Evolutionary conservation across 2,797 vertebrate genomes (phyloP), one percentile per base, ranked within the genome.

Genomic region (Rallus crepitans): DNA sequence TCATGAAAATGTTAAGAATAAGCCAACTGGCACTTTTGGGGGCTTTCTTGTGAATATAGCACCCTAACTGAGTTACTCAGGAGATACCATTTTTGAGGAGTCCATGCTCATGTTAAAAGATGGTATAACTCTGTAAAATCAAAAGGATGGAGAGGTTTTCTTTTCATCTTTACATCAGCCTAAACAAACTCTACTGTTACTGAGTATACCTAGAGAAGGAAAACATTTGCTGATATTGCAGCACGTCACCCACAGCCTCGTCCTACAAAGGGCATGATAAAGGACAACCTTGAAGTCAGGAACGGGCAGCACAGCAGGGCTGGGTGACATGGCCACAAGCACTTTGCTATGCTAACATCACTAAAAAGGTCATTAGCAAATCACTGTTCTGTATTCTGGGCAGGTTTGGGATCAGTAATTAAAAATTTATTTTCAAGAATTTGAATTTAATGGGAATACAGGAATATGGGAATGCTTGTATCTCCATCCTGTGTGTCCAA

Each of bases 191-290:
- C 35, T 64, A 65, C 6, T 42, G 30, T 1, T 7, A 53, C 11
- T 1, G 17, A 60, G 21, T 4, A 2, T 7, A 56, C 24, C 3
- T 20, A 4, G 27, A 45, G 50, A 39, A 63, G 19, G 25, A 47
- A 69, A 63, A 31, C 4, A 6, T 59, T 59, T 71, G 47, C 47
- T 88, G 79, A 14, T 15, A 0, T 3, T 35, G 64, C 53, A 68
- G 17, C 19, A 21, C 5, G 16, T 37, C 11, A 9, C 28, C 33
- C 53, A 42, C 17, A 47, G 2, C 35, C 21, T 60, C 0, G 0
- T 6, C 45, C 64, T 25, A 0, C 4, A 5, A 45, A 30, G 40
- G 63, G 9, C 4, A 15, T 1, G 20, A 31, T 5, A 15, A 47
- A 70, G 53, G 72, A 27, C 39, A 45, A 1, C 0, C 18, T 27